phyloP scores from a whole-genome alignment of 2,797 vertebrate genomes.

The Denticeps clupeoides region DNA sequence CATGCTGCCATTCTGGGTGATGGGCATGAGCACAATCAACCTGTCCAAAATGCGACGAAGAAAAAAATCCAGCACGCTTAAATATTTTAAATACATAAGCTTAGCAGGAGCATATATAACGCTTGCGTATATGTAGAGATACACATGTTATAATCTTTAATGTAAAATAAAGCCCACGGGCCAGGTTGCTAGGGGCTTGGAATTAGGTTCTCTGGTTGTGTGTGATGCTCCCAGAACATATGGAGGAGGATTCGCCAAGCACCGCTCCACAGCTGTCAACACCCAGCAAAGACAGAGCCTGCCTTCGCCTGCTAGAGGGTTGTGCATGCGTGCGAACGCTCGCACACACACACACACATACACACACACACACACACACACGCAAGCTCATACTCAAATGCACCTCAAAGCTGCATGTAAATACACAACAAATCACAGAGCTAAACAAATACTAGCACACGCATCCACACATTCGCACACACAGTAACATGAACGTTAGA shows the following conservation, averaged over 20 bases:
- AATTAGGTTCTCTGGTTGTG: constrained; percentile 39
- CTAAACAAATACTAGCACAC: constrained; percentile 2
- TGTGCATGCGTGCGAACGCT: constrained; percentile 20
- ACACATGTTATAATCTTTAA: background rate
- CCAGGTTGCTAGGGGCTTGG: constrained; percentile 46
- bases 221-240: constrained; percentile 59
- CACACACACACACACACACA: constrained; percentile 9
- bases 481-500: background rate
- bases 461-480: background rate
- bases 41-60: too few relatives aligned
- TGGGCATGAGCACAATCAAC: too few relatives aligned
- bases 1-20: constrained; percentile 18
- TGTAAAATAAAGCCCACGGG: constrained; percentile 26
- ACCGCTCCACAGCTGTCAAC: constrained; percentile 65
- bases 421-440: constrained; percentile 1
- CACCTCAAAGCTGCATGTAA: constrained; percentile 11
- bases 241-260: constrained; percentile 55
- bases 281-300: constrained; percentile 56
- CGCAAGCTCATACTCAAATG: constrained; percentile 7
- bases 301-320: constrained; percentile 31
- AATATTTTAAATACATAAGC: too few relatives aligned
- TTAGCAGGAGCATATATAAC: constrained; percentile 3
- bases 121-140: constrained; percentile 16
- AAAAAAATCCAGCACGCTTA: too few relatives aligned
- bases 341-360: constrained; percentile 19